Evolutionary conservation across 2,113 vertebrate species (phyloP).

Genomic region (Speoplatyrhinus poulsoni): DNA sequence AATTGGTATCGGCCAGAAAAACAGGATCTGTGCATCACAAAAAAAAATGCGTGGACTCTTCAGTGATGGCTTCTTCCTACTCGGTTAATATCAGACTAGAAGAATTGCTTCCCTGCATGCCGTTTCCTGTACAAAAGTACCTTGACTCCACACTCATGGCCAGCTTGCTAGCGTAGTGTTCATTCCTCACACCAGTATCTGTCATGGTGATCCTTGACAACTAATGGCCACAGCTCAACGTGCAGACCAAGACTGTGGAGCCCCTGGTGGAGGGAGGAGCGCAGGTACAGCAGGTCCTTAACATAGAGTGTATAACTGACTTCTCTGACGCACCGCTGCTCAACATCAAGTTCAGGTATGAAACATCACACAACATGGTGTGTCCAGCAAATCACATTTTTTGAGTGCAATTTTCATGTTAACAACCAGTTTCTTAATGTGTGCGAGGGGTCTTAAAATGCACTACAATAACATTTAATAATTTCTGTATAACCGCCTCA

Average conservation of each 20-base stretch:
- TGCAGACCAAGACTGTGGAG: slow-evolving; percentile 87
- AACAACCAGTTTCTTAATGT: not conserved
- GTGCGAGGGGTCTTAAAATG: too few relatives aligned
- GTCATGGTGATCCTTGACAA: slow-evolving; percentile 67
- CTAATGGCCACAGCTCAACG: slow-evolving; percentile 80
- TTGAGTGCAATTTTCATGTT: not conserved
- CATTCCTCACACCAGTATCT: not conserved
- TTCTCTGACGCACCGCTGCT: slow-evolving; percentile 84
- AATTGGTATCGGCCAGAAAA: too few relatives aligned
- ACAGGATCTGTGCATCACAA: too few relatives aligned
- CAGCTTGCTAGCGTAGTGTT: not conserved
- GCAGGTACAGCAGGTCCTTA: slow-evolving; percentile 92
- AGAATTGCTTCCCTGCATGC: too few relatives aligned
- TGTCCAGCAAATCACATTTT: too few relatives aligned
- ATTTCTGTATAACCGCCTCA: too few relatives aligned
- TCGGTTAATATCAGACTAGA: too few relatives aligned
- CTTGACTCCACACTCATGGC: not conserved
- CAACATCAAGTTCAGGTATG: slow-evolving; percentile 89
- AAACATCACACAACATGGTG: not conserved
- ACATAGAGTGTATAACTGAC: slow-evolving; percentile 89
- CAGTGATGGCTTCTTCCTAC: too few relatives aligned
- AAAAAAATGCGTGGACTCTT: too few relatives aligned
- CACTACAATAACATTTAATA: too few relatives aligned
- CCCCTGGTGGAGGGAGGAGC: slow-evolving; percentile 90
- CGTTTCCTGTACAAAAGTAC: too few relatives aligned